Evolutionary conservation across 2,797 vertebrate genomes (phyloP).

Genomic region (Alauda arvensis): DNA sequence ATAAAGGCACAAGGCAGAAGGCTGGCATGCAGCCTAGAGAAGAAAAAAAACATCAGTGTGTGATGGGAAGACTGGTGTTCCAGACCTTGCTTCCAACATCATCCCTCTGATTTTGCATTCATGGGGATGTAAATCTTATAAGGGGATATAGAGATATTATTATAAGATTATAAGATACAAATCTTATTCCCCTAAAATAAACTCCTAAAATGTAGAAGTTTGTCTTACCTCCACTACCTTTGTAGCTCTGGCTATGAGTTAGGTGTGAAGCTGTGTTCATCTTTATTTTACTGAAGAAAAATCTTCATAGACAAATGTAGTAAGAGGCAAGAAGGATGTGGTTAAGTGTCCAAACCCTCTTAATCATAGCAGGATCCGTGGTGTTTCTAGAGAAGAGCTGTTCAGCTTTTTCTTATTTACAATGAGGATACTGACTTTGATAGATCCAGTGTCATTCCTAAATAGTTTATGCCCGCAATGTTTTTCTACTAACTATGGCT

Average conservation of each 20-base stretch:
- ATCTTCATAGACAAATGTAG: background rate
- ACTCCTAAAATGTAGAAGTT: background rate
- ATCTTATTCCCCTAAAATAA: background rate
- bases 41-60: background rate
- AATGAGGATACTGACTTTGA: background rate
- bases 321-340: background rate
- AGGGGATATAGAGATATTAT: no score
- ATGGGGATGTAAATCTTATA: no score
- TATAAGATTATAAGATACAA: no score
- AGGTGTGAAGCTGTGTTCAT: background rate
- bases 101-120: background rate
- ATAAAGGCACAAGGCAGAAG: background rate
- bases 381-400: background rate
- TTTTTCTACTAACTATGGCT: background rate
- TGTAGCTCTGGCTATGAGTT: background rate
- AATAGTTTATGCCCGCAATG: background rate
- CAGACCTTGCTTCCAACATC: background rate
- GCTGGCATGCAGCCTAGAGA: fast-evolving
- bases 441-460: background rate
- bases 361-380: background rate
- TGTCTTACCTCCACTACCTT: background rate
- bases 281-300: background rate
- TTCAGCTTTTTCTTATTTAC: background rate
- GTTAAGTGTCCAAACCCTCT: background rate
- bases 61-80: background rate